Base-by-base conservation (phyloP, 2,113 vertebrate species). In the Sinocyclocheilus rhinocerous region DNA sequence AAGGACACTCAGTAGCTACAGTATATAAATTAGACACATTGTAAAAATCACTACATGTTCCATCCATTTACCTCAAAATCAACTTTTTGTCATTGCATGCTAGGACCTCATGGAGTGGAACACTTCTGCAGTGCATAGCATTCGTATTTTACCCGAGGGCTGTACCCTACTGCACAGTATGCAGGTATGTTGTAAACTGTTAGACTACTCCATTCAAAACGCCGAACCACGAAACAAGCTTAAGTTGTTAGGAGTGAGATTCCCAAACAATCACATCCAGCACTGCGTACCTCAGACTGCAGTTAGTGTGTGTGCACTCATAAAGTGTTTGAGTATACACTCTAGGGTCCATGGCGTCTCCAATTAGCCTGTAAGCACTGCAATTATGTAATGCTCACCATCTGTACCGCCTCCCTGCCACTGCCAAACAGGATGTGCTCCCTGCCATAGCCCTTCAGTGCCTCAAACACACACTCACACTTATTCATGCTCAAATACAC, bases 311-410 rank as follows among this genome's bases (percentile, higher is more conserved):
- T 67, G 67, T 13, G 52, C 33, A 59, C 86, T 86, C 73, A 88
- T 88, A 88, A 92, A 91, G 85, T 85, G 87, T 87, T 90, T 88
- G 90, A 92, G 90, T 88, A 91, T 86, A 89, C 88, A 88, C 91
- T 91, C 90, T 88, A 48, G 39, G 85, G 20, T 87, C 87, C 75
- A 77, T 88, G 63, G 86, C 86, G 24, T 91, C 92, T 91, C 92
- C 92, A 94, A 90, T 94, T 94, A 91, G 89, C 89, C 85, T 88
- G 76, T 79, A 75, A 10, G 85, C 85, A 90, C 89, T 89, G 88
- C 90, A 91, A 92, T 95, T 95, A 95, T 92, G 92, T 94, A 93
- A 94, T 90, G 91, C 88, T 92, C 86, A 87, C 91, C 92, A 92
- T 93, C 92, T 93, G 93, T 55, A 70, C 90, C 63, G 85, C 89